Percentiles rank a stretch among this genome's conserved stretches.
phyloP scores from a whole-genome alignment of 92 coral and sea anemone species.

The Desmophyllum pertusum region DNA sequence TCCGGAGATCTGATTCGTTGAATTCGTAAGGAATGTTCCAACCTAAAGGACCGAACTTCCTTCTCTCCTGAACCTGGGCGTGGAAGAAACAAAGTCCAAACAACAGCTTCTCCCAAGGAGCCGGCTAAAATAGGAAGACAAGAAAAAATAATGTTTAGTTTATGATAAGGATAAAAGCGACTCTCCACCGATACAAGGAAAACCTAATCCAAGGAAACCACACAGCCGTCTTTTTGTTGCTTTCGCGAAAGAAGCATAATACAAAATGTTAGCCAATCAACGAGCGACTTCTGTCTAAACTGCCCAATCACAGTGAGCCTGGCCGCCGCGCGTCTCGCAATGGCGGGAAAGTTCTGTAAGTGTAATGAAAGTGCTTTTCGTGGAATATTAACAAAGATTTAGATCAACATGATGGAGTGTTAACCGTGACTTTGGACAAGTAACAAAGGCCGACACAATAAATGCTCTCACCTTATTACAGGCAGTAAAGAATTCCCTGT shows the following conservation, averaged over 20 bases:
- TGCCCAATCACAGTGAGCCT: not conserved
- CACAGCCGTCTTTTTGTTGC: too few relatives aligned
- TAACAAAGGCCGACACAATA: not conserved
- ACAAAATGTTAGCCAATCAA: not conserved
- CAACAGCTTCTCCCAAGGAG: constrained; percentile 84
- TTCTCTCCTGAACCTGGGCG: constrained; percentile 97
- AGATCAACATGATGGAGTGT: not conserved
- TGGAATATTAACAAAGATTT: not conserved
- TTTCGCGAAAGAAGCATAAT: too few relatives aligned
- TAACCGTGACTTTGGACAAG: not conserved
- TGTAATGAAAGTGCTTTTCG: not conserved
- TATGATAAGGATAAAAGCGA: not conserved
- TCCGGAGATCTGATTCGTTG: constrained; percentile 96
- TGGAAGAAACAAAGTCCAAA: constrained; percentile 98
- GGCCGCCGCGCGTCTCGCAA: not conserved
- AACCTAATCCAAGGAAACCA: not conserved
- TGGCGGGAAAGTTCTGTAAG: not conserved
- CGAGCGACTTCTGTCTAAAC: not conserved
- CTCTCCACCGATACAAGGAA: not conserved
- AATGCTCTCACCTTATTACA: constrained; percentile 73
- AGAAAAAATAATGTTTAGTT: not conserved
- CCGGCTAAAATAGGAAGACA: constrained; percentile 57
- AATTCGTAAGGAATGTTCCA: constrained; percentile 99
- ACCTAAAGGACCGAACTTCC: constrained; percentile 97
- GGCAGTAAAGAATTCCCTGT: constrained; percentile 75